Conservation (phyloP, 2,888 invertebrate species). For the Apocheima hispidaria region DNA sequence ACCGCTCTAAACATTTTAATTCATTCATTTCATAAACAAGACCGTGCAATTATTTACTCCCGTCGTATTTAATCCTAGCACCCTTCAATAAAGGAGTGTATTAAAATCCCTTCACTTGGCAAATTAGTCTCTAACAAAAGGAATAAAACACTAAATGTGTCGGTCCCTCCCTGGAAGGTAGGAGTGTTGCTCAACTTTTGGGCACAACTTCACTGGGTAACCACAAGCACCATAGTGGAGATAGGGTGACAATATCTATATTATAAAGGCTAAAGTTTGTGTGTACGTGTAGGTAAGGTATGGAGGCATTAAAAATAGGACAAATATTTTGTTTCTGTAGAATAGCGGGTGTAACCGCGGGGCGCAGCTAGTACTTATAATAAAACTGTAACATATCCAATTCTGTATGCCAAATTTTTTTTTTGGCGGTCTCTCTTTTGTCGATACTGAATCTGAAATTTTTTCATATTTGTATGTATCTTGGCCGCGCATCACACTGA, state of each 20-base stretch:
- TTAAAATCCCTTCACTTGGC: conserved; percentile 18
- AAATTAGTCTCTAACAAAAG: conserved; percentile 32
- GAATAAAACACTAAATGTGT: conserved; percentile 32
- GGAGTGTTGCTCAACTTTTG: conserved; percentile 38
- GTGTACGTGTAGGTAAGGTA: too few species aligned
- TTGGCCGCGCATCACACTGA: too few species aligned
- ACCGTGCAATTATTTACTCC: conserved; percentile 3
- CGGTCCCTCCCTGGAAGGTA: conserved; percentile 10
- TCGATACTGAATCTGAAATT: too few species aligned
- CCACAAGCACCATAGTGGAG: conserved; percentile 2
- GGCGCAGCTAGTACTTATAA: too few species aligned
- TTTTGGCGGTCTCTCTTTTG: too few species aligned
- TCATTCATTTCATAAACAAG: background rate
- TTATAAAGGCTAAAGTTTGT: too few species aligned
- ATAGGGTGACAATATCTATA: conserved; percentile 12
- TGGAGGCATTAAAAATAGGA: too few species aligned
- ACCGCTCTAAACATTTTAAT: background rate
- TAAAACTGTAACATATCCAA: too few species aligned
- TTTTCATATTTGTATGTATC: too few species aligned
- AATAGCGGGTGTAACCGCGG: too few species aligned
- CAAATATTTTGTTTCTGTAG: too few species aligned
- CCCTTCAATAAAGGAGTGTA: conserved; percentile 19
- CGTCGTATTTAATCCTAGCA: conserved; percentile 5
- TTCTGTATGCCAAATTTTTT: too few species aligned
- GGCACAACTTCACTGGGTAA: conserved; percentile 29